phyloP scores from a whole-genome alignment of 2,888 invertebrate genomes.

The Brenthis daphne region DNA sequence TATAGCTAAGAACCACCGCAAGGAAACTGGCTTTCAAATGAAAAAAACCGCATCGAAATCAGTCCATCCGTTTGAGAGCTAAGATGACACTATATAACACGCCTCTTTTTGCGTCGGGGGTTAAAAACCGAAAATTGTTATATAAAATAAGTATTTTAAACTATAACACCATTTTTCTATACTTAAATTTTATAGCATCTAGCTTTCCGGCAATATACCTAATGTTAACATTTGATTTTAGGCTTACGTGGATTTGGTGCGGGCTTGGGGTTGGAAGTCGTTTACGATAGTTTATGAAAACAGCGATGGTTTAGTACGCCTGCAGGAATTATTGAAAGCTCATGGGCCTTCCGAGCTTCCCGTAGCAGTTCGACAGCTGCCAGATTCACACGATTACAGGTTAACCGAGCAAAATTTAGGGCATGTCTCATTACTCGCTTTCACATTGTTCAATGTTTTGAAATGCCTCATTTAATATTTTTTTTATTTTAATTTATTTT shows the following conservation, averaged over 20 bases:
- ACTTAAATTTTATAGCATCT: too few species aligned
- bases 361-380: constrained; percentile 91
- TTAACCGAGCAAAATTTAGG: constrained; percentile 53
- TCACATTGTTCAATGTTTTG: not conserved
- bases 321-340: constrained; percentile 93
- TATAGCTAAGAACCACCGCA: too few species aligned
- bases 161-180: too few species aligned
- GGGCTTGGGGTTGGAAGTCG: constrained; percentile 96
- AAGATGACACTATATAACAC: too few species aligned
- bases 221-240: constrained; percentile 53
- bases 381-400: constrained; percentile 93
- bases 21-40: too few species aligned
- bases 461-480: too few species aligned
- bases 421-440: not conserved
- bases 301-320: constrained; percentile 94
- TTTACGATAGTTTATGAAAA: constrained; percentile 98
- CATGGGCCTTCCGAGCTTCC: constrained; percentile 93
- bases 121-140: too few species aligned
- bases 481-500: too few species aligned
- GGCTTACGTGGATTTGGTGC: constrained; percentile 95
- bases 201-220: not conserved
- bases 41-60: too few species aligned
- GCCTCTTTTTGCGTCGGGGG: too few species aligned
- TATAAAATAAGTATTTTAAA: too few species aligned
- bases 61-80: too few species aligned